phyloP scores from a whole-genome alignment of 2,113 vertebrate genomes.

The Dipodomys stephensi region DNA sequence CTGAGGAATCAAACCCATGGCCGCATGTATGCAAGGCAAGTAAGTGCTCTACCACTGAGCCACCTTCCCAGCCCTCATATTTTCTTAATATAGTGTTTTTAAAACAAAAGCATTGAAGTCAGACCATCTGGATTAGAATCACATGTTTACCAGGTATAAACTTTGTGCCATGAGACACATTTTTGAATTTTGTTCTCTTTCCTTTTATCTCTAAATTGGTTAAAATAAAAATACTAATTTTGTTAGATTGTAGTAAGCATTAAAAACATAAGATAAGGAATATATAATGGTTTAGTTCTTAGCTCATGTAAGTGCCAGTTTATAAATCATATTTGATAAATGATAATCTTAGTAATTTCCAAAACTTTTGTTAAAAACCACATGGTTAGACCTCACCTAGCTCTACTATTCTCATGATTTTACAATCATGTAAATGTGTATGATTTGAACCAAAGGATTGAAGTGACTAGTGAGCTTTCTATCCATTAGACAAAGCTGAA shows the following conservation, averaged over 20 bases:
- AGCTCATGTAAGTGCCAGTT: not conserved
- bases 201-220: not conserved
- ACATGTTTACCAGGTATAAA: not conserved
- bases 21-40: too few relatives aligned
- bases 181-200: not conserved
- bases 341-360: not conserved
- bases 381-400: not conserved
- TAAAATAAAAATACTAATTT: not conserved
- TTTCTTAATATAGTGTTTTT: conserved; percentile 52
- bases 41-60: too few relatives aligned
- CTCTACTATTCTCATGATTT: not conserved
- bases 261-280: not conserved
- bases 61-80: not conserved
- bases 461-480: conserved; percentile 24
- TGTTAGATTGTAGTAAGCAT: not conserved
- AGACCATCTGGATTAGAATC: not conserved
- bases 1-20: too few relatives aligned
- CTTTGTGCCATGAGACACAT: not conserved
- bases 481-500: not conserved
- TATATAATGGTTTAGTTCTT: not conserved
- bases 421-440: not conserved
- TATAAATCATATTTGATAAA: not conserved
- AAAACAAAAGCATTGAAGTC: not conserved
- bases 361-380: conserved; percentile 25
- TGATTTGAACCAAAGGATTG: not conserved